Base-by-base conservation (phyloP, 2,888 invertebrate species). In the Polydrusus pterygomalis region DNA sequence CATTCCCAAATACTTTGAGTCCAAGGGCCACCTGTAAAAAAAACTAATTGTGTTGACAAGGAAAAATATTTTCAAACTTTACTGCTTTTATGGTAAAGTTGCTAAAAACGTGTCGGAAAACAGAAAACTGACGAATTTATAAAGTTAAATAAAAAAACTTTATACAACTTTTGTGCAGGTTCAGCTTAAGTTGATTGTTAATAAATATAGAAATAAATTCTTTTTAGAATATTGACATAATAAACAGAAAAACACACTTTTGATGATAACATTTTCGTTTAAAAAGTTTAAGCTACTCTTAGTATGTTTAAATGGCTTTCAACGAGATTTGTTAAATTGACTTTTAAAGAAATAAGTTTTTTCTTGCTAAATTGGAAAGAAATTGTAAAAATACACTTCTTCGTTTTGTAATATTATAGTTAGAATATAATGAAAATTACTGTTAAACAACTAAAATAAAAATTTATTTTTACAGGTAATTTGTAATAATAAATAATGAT, bases 1-100 rank as follows among this genome's bases (percentile, higher is more conserved):
- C 98, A 85, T 97, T 97, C 1, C 98, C 98, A 84, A 98, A 97
- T 64, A 97, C 88, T 85, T 93, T 92, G 74, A 94, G 85, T 40
- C 93, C 93, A 63, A 94, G 84, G 40, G 92, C 89, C 74, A 89
- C 85, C 82, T 82, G 65, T 34, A 76, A 79, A 70, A 77, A 25
- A 54, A 78, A 60, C 47, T 70, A 64, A 64, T 54, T 60, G 58
- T 60, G 38, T 60, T 60, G 38, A 60, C 17, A 60, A 38, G 58
- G 34, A 60, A 60, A 60, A 60, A 60, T 30, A 38, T 40, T 60
- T 38, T 34, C 43, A 51, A 68, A 68, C 15, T 13, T 60, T 38
- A n/a, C 47, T 80, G 82, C 90, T 90, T 51, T 73, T 43, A 70
- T 45, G 40, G 17, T 20, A 47, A 70, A 49, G 25, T 70, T 47